phyloP scores from a whole-genome alignment of 2,888 invertebrate species.

The Electrophaes corylata region DNA sequence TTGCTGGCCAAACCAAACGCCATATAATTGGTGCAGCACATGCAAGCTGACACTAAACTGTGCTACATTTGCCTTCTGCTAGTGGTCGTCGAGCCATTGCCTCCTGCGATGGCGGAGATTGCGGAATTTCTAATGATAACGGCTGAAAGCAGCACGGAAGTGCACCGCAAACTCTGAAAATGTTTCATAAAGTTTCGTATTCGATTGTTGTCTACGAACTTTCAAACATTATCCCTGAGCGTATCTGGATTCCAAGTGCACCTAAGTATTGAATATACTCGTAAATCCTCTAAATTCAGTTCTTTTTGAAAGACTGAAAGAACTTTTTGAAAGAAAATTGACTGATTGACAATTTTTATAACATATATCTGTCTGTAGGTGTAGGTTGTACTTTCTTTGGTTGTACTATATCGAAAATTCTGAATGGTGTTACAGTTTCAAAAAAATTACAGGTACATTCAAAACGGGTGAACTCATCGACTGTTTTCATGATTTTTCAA shows the following conservation, averaged over 20 bases:
- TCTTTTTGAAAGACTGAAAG: too few species aligned
- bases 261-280: too few species aligned
- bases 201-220: constrained; percentile 8
- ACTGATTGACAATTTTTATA: too few species aligned
- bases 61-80: constrained; percentile 37
- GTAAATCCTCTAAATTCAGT: too few species aligned
- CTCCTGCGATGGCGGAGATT: constrained; percentile 26
- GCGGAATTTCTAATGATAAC: constrained; percentile 18
- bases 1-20: constrained; percentile 53
- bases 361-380: too few species aligned
- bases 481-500: too few species aligned
- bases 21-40: constrained; percentile 56
- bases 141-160: background rate
- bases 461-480: too few species aligned
- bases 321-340: too few species aligned
- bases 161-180: constrained; percentile 16
- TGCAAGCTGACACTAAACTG: constrained; percentile 51
- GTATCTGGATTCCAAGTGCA: constrained; percentile 5
- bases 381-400: too few species aligned
- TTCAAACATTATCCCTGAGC: background rate
- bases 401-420: too few species aligned
- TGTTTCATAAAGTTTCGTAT: constrained; percentile 7
- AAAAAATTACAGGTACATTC: too few species aligned
- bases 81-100: constrained; percentile 25
- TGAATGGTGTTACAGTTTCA: too few species aligned